Conservation (phyloP, 1,140 invertebrate species). For the Drosophila auraria region DNA sequence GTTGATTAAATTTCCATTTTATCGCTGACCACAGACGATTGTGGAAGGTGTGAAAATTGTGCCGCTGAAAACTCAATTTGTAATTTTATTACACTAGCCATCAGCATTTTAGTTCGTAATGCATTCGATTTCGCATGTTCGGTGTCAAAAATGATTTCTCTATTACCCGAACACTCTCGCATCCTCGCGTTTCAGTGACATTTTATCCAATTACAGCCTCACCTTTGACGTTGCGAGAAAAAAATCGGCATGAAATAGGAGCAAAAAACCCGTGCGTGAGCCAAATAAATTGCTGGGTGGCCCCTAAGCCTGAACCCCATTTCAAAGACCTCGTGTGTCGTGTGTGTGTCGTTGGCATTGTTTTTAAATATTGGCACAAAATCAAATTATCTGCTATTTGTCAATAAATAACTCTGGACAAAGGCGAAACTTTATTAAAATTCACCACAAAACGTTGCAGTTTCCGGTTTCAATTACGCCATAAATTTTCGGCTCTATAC, state of each 20-base stretch:
- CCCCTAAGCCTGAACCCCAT: conserved; percentile 6
- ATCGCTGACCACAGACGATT: conserved; percentile 32
- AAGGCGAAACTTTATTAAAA: conserved; percentile 81
- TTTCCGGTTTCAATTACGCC: conserved; percentile 82
- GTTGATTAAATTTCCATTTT: conserved; percentile 44
- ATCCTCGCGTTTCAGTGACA: conserved; percentile 6
- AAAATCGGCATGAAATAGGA: conserved; percentile 14
- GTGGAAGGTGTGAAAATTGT: conserved; percentile 35
- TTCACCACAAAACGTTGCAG: conserved; percentile 81
- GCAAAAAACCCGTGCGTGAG: conserved; percentile 23
- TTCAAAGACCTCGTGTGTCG: conserved; percentile 21
- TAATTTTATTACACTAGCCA: conserved; percentile 26
- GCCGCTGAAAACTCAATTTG: conserved; percentile 39
- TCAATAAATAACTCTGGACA: conserved; percentile 78
- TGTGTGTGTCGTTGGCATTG: conserved; percentile 47
- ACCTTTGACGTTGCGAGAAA: conserved; percentile 30
- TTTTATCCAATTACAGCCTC: conserved; percentile 43
- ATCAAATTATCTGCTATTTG: conserved; percentile 83
- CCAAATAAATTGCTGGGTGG: conserved; percentile 12
- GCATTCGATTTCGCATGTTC: conserved; percentile 2
- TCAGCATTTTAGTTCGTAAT: conserved; percentile 19
- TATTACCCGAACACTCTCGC: background rate
- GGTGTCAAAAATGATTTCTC: conserved; percentile 24
- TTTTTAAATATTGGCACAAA: conserved; percentile 81
- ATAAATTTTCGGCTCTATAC: conserved; percentile 75